phyloP scores from a whole-genome alignment of 1,140 invertebrate species.

The Metopolophium dirhodum region DNA sequence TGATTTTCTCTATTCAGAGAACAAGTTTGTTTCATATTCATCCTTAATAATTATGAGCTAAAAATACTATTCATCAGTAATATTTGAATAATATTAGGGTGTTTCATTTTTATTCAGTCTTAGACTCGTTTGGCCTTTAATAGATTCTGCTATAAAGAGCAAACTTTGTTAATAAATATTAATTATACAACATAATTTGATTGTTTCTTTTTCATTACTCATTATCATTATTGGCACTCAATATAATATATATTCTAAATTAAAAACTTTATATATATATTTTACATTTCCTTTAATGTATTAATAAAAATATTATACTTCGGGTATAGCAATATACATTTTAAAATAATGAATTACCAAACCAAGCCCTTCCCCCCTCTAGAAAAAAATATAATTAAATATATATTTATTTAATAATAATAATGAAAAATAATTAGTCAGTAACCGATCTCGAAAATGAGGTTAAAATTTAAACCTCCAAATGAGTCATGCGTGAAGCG shows the following conservation, averaged over 20 bases:
- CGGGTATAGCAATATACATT: background rate
- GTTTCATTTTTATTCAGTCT: constrained; percentile 49
- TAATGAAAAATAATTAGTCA: constrained; percentile 12
- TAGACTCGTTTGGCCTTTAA: constrained; percentile 49
- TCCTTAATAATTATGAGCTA: background rate
- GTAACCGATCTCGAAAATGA: background rate
- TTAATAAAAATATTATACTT: constrained; percentile 17
- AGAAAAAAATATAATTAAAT: constrained; percentile 28
- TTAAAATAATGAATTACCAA: constrained; percentile 18
- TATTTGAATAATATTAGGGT: constrained; percentile 30
- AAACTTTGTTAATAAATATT: constrained; percentile 14
- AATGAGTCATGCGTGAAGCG: background rate
- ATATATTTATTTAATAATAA: constrained; percentile 26
- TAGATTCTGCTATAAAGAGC: constrained; percentile 33
- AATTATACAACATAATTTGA: constrained; percentile 41
- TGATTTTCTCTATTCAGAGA: background rate
- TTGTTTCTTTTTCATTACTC: constrained; percentile 23
- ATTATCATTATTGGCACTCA: constrained; percentile 51
- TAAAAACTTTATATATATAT: constrained; percentile 25
- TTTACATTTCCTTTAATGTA: background rate
- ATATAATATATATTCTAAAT: constrained; percentile 33
- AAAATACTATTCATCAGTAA: constrained; percentile 36
- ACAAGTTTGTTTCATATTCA: background rate
- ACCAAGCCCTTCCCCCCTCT: background rate
- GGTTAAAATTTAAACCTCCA: background rate